Conservation (phyloP, 2,888 invertebrate species). For the Leptopilina myrica region DNA sequence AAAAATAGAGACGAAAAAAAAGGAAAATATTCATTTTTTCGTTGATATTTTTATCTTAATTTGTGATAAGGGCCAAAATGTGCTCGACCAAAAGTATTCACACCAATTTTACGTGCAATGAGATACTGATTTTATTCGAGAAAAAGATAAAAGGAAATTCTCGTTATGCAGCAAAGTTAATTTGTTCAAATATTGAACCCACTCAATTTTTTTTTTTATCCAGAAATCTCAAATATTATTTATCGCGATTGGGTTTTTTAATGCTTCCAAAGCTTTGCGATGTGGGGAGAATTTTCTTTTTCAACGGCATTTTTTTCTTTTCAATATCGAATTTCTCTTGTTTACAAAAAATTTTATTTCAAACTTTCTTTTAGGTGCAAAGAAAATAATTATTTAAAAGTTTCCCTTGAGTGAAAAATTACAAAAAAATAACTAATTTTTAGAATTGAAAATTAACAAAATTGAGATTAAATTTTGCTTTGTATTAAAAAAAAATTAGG, state of each 20-base stretch:
- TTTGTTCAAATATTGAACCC: too few relatives aligned
- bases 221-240: not conserved
- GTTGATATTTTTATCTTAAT: slow-evolving; percentile 13
- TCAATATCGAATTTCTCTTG: too few relatives aligned
- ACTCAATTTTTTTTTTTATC: not conserved
- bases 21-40: not conserved
- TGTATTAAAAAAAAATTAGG: too few relatives aligned
- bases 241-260: slow-evolving; percentile 1
- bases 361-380: too few relatives aligned
- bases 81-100: slow-evolving; percentile 32
- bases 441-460: too few relatives aligned
- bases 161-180: not conserved
- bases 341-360: too few relatives aligned
- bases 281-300: slow-evolving; percentile 6
- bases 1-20: not conserved
- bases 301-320: too few relatives aligned
- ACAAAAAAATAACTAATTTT: too few relatives aligned
- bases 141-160: not conserved
- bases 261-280: slow-evolving; percentile 22
- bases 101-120: slow-evolving; percentile 37
- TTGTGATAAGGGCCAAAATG: slow-evolving; percentile 32
- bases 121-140: slow-evolving; percentile 12
- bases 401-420: too few relatives aligned
- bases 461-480: too few relatives aligned
- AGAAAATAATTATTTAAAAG: too few relatives aligned